Evolutionary conservation across 2,888 invertebrate species (phyloP).

Genomic region (Eristalis tenax): DNA sequence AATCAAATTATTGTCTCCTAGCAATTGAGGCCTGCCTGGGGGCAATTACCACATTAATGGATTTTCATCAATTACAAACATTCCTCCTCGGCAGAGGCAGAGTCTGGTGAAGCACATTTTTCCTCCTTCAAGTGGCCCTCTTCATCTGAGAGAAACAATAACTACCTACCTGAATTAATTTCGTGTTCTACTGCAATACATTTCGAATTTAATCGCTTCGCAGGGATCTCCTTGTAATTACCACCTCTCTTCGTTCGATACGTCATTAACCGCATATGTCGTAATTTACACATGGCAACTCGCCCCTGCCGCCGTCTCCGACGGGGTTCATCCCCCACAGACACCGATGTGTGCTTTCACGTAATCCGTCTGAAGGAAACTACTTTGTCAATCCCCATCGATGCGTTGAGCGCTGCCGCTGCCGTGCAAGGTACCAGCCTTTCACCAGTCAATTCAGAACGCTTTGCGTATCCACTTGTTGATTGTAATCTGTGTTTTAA

Average conservation of each 20-base stretch:
- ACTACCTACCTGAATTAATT: conserved; percentile 39
- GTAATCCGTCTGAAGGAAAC: conserved; percentile 55
- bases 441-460: conserved; percentile 61
- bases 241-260: conserved; percentile 60
- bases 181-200: conserved; percentile 69
- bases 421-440: conserved; percentile 28
- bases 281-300: conserved; percentile 48
- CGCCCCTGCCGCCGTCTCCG: not conserved
- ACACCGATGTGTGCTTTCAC: conserved; percentile 9
- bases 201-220: conserved; percentile 52
- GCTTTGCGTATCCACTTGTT: conserved; percentile 69
- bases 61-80: conserved; percentile 55
- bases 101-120: conserved; percentile 10
- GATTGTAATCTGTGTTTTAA: conserved; percentile 71
- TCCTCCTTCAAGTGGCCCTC: not conserved
- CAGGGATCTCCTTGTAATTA: conserved; percentile 55
- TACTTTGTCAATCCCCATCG: conserved; percentile 63
- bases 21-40: not conserved
- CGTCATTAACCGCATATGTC: conserved; percentile 69
- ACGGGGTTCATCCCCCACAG: not conserved
- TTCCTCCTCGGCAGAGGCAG: not conserved
- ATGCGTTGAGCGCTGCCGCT: conserved; percentile 23
- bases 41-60: conserved; percentile 54
- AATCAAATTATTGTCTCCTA: conserved; percentile 56
- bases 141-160: not conserved